Percentiles rank a stretch among this genome's conserved stretches.
Conservation (phyloP, 2,113 vertebrate genomes). For the Tricholaema leucomelas region DNA sequence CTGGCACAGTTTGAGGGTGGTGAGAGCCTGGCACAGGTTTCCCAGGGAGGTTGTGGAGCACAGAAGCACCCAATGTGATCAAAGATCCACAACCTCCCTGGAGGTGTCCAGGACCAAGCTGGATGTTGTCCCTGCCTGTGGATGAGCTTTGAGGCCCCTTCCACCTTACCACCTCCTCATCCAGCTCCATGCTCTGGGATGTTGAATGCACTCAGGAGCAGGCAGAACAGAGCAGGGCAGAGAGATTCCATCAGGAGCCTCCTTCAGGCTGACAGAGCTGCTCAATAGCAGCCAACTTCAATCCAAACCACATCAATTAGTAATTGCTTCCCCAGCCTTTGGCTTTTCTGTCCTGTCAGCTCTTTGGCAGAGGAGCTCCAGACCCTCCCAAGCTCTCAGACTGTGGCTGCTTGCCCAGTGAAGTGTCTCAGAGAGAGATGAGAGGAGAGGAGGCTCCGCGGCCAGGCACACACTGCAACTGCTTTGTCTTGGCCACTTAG, state of each 20-base stretch:
- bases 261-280: background rate
- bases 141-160: too few species aligned
- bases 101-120: too few species aligned
- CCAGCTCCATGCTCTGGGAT: background rate
- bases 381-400: background rate
- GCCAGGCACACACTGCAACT: background rate
- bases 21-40: too few species aligned
- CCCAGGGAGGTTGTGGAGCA: too few species aligned
- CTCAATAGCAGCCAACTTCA: conserved; percentile 27
- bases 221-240: background rate
- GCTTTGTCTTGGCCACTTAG: background rate
- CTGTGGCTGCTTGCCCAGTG: conserved; percentile 23
- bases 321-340: conserved; percentile 33
- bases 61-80: too few species aligned
- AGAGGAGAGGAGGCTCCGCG: conserved; percentile 10
- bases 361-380: conserved; percentile 5
- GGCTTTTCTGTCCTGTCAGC: conserved; percentile 15
- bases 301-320: conserved; percentile 46
- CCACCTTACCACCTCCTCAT: background rate
- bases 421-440: background rate
- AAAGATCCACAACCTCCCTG: too few species aligned
- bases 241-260: background rate
- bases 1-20: too few species aligned
- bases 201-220: conserved; percentile 2
- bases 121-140: too few species aligned